Percentiles rank a stretch among this genome's conserved stretches.
These are phyloP conservation scores for Ophion ellenae DNA, from an alignment of 2,888 invertebrate species.

Conservation along the genomic window DNA sequence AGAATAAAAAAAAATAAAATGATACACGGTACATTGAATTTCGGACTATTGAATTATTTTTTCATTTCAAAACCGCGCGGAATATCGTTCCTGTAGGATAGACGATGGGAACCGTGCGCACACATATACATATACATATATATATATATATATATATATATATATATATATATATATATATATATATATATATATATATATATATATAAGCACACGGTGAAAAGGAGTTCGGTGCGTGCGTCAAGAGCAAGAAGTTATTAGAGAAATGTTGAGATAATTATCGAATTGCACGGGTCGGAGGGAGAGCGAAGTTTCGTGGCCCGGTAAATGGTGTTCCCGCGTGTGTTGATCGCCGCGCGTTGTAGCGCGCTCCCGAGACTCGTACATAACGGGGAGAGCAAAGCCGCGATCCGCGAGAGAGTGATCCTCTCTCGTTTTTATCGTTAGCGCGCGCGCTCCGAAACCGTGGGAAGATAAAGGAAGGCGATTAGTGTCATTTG, in stretches of 20 bases:
- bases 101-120: slow-evolving; percentile 8
- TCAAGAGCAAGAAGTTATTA: slow-evolving; percentile 76
- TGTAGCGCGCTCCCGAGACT: slow-evolving; percentile 13
- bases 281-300: slow-evolving; percentile 77
- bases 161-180: neutral
- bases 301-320: slow-evolving; percentile 67
- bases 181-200: neutral
- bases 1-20: slow-evolving; percentile 6
- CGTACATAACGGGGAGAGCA: slow-evolving; percentile 12
- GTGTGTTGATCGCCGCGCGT: slow-evolving; percentile 14
- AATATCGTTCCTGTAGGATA: slow-evolving; percentile 44
- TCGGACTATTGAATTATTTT: slow-evolving; percentile 20
- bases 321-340: slow-evolving; percentile 59
- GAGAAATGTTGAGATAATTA: slow-evolving; percentile 82
- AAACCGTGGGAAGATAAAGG: slow-evolving; percentile 84
- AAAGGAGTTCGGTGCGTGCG: slow-evolving; percentile 55
- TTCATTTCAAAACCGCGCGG: slow-evolving; percentile 1
- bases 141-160: neutral
- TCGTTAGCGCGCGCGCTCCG: slow-evolving; percentile 70
- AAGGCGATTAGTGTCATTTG: slow-evolving; percentile 83
- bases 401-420: slow-evolving; percentile 54
- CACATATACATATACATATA: too few species aligned
- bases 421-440: slow-evolving; percentile 74
- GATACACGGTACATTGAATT: slow-evolving; percentile 37
- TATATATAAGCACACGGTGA: slow-evolving; percentile 19